Evolutionary conservation across 1,140 invertebrate genomes (phyloP).

Genomic region (Luehdorfia chinensis): DNA sequence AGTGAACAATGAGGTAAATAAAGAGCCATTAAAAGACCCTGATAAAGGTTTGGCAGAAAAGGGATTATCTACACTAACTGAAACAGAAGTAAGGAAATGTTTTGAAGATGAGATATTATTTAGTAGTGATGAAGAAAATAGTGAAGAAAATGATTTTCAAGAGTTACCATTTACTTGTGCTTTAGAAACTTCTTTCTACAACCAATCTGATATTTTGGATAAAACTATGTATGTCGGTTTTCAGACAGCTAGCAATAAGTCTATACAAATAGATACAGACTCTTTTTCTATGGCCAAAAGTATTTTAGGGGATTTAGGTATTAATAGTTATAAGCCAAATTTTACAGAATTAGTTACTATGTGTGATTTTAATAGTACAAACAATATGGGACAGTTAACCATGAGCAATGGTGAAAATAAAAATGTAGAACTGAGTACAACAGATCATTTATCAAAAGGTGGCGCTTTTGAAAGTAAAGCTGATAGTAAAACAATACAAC

Average conservation of each 20-base stretch:
- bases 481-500: too few relatives aligned
- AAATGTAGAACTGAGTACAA: neutral
- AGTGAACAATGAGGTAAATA: neutral
- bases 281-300: conserved; percentile 58
- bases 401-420: neutral
- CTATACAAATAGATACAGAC: conserved; percentile 52
- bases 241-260: conserved; percentile 64
- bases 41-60: conserved; percentile 7
- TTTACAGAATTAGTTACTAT: conserved; percentile 43
- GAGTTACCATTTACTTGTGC: conserved; percentile 57
- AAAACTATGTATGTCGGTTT: conserved; percentile 65
- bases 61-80: conserved; percentile 4
- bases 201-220: conserved; percentile 37
- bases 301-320: conserved; percentile 37
- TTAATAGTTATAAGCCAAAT: conserved; percentile 21
- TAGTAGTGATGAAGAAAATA: conserved; percentile 63
- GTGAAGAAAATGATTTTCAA: conserved; percentile 24
- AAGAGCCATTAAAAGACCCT: neutral
- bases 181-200: conserved; percentile 46
- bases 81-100: conserved; percentile 10
- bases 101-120: conserved; percentile 54
- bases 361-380: conserved; percentile 30
- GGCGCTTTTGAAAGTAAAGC: too few relatives aligned
- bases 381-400: neutral
- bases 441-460: neutral